Evolutionary conservation across 2,113 vertebrate species (phyloP), one percentile per base, ranked within the genome.

Genomic region (Cricetomys ansorgei): DNA sequence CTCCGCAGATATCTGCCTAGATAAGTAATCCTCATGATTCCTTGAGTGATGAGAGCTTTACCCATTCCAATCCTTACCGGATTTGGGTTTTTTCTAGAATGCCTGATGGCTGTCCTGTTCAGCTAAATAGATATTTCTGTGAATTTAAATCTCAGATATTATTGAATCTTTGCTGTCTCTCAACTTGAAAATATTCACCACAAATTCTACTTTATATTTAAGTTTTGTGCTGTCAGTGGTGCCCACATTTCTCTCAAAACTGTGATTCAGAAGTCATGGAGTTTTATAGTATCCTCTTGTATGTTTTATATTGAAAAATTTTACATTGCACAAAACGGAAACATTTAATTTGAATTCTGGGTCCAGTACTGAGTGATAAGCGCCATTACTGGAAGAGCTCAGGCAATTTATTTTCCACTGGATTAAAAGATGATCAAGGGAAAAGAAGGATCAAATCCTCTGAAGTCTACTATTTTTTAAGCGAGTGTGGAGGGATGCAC

Each of bases 401-500:
- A 27, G 59, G 48, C 5, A 75, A 87, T 81, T 86, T 90, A 48
- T 86, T 93, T 80, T 87, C 57, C 27, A 59, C 65, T 69, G 57
- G 9, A 87, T 85, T 86, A 86, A 89, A 73, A 92, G 55, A 92
- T 80, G 25, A 73, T 48, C 25, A 92, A 90, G 95, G 57, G 3
- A 76, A 79, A 85, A 37, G 19, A 90, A 48, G 34, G 53, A 29
- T 75, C 73, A 80, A 86, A 48, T 77, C 19, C 73, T 90, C 48
- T 87, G 48, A 90, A 87, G 27, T 37, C 16, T 67, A 65, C 17
- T 34, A 76, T 70, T 72, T 72, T 59, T 65, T 80, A 43, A 17
- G 59, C 19, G 86, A 69, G 53, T 64, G 40, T 17, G 72, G 34
- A 86, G 55, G 5, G 31, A 43, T 23, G 92, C 7, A 0, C 57